Conservation (phyloP, 2,888 invertebrate genomes). For the Ormia ochracea region DNA sequence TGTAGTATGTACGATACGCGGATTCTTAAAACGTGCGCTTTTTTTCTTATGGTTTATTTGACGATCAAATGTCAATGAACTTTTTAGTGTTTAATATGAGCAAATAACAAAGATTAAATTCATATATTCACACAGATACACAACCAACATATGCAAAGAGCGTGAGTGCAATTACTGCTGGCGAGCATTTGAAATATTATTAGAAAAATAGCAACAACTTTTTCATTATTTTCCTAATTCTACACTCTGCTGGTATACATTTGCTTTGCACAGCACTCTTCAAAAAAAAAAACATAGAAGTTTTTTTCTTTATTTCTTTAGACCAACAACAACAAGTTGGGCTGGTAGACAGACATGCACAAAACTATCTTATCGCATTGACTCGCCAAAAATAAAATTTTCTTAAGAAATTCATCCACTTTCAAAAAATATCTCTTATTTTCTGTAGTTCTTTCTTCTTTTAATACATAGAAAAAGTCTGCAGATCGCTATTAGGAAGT, state of each 20-base stretch:
- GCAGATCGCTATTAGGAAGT: neutral
- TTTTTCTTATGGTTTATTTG: constrained; percentile 40
- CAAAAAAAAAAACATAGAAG: constrained; percentile 11
- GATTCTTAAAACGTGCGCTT: constrained; percentile 50
- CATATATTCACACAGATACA: constrained; percentile 23
- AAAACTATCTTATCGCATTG: constrained; percentile 36
- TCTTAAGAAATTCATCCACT: neutral
- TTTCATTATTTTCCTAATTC: constrained; percentile 29
- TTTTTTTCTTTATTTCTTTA: neutral
- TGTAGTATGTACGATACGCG: constrained; percentile 37
- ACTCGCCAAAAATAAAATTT: neutral
- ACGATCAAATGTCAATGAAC: constrained; percentile 51
- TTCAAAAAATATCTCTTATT: neutral
- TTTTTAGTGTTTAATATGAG: constrained; percentile 24
- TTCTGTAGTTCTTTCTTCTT: neutral
- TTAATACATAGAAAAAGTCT: neutral
- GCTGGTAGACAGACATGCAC: neutral
- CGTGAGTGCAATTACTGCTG: constrained; percentile 54
- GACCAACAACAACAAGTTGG: neutral
- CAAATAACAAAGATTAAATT: constrained; percentile 36
- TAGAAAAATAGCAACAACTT: constrained; percentile 21
- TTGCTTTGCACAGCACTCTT: neutral
- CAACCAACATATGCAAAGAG: constrained; percentile 9
- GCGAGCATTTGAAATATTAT: constrained; percentile 16
- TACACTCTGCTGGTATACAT: neutral